Conservation (phyloP, 2,888 invertebrate genomes). For the Archips xylosteana region DNA sequence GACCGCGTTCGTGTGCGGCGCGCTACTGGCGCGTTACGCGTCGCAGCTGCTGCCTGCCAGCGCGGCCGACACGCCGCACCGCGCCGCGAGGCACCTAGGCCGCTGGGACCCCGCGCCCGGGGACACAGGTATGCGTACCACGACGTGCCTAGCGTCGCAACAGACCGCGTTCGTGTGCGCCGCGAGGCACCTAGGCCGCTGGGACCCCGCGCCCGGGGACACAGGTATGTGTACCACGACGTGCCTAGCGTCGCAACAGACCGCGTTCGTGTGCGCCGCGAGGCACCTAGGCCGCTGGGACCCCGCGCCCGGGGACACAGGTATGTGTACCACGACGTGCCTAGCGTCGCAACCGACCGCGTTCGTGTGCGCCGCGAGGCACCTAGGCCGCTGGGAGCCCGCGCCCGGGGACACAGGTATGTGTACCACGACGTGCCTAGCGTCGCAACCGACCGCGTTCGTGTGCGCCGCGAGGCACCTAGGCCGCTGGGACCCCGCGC, state of each 20-base stretch:
- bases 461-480: constrained; percentile 92
- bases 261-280: too few relatives aligned
- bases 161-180: too few relatives aligned
- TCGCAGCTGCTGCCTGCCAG: constrained; percentile 87
- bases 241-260: too few relatives aligned
- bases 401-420: constrained; percentile 85
- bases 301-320: constrained; percentile 92
- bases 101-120: constrained; percentile 88
- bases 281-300: constrained; percentile 82
- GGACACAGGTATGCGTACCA: background rate
- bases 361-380: constrained; percentile 91
- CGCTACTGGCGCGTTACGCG: constrained; percentile 92
- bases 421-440: too few relatives aligned
- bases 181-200: constrained; percentile 89
- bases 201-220: too few relatives aligned
- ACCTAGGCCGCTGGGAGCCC: constrained; percentile 90
- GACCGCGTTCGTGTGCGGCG: constrained; percentile 93
- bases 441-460: too few relatives aligned
- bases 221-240: too few relatives aligned
- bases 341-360: too few relatives aligned
- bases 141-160: too few relatives aligned
- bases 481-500: constrained; percentile 86
- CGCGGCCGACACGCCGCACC: constrained; percentile 95
- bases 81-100: constrained; percentile 95
- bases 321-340: constrained; percentile 51